Percentiles rank a stretch among this genome's conserved stretches.
Conservation (phyloP, 2,888 invertebrate species). For the Microplitis manilae region DNA sequence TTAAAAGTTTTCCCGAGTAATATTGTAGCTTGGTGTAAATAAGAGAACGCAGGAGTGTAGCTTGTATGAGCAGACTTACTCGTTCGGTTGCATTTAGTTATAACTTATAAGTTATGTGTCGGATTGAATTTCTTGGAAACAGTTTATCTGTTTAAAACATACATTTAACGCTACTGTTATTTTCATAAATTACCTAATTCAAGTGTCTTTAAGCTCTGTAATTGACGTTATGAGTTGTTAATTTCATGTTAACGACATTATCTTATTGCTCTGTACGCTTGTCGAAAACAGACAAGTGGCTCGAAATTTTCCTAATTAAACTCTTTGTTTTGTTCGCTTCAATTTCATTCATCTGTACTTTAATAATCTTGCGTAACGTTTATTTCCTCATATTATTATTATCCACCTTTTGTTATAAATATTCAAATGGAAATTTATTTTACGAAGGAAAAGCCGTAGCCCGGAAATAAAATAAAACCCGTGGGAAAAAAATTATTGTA, state of each 20-base stretch:
- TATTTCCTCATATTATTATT: too few species aligned
- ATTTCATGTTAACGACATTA: neutral
- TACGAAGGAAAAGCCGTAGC: too few species aligned
- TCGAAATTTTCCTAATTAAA: neutral
- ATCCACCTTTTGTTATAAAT: too few species aligned
- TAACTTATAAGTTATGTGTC: too few species aligned
- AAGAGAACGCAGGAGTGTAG: neutral
- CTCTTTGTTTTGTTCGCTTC: too few species aligned
- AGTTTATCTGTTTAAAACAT: neutral
- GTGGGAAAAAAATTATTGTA: too few species aligned
- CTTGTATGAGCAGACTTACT: too few species aligned
- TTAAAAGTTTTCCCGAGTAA: neutral
- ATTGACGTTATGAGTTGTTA: neutral
- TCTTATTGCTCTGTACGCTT: neutral
- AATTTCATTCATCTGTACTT: too few species aligned
- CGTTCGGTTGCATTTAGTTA: too few species aligned
- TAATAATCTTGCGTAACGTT: too few species aligned
- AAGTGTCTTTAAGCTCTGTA: neutral
- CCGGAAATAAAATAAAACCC: too few species aligned
- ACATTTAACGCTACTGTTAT: neutral
- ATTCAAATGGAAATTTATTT: too few species aligned
- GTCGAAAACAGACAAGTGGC: neutral
- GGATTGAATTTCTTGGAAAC: neutral
- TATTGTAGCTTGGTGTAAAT: neutral
- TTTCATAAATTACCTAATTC: neutral